phyloP scores from a whole-genome alignment of 2,888 invertebrate genomes.

The Eupsilia transversa region DNA sequence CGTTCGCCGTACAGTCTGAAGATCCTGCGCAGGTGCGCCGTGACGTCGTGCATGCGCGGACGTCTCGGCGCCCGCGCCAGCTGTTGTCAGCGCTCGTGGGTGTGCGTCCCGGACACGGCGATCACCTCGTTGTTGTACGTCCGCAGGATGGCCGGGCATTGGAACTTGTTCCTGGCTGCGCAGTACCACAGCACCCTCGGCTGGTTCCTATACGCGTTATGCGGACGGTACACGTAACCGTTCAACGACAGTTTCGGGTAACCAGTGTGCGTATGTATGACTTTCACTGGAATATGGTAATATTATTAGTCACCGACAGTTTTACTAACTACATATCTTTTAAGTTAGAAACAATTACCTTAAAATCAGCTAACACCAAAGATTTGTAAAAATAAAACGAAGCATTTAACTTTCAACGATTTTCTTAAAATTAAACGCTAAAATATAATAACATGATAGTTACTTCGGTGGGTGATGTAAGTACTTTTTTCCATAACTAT shows the following conservation, averaged over 20 bases:
- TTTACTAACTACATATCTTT: conserved; percentile 13
- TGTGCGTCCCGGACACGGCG: conserved; percentile 79
- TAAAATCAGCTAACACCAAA: conserved; percentile 47
- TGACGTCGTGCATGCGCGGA: conserved; percentile 57
- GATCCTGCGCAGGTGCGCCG: conserved; percentile 71
- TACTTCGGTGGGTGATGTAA: conserved; percentile 53
- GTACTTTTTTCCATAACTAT: conserved; percentile 13
- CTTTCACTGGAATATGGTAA: conserved; percentile 79
- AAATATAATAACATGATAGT: conserved; percentile 19
- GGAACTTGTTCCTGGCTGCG: conserved; percentile 79
- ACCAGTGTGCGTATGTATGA: conserved; percentile 81
- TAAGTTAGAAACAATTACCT: conserved; percentile 61
- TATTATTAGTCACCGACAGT: conserved; percentile 56
- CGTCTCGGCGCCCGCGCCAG: conserved; percentile 65
- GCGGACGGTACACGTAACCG: conserved; percentile 85
- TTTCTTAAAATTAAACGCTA: conserved; percentile 21
- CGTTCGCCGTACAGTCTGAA: conserved; percentile 77
- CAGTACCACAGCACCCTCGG: conserved; percentile 87
- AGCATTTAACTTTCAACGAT: neutral
- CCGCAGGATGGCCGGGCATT: conserved; percentile 81
- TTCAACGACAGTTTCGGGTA: conserved; percentile 83
- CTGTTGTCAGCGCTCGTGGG: conserved; percentile 79
- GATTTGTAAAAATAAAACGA: conserved; percentile 45
- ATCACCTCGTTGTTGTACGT: conserved; percentile 82
- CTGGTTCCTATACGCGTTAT: conserved; percentile 86